A percentile compares a stretch with the other conserved stretches of the same genome.
phyloP scores from a whole-genome alignment of 2,888 invertebrate genomes.

The Epiblema foenella region DNA sequence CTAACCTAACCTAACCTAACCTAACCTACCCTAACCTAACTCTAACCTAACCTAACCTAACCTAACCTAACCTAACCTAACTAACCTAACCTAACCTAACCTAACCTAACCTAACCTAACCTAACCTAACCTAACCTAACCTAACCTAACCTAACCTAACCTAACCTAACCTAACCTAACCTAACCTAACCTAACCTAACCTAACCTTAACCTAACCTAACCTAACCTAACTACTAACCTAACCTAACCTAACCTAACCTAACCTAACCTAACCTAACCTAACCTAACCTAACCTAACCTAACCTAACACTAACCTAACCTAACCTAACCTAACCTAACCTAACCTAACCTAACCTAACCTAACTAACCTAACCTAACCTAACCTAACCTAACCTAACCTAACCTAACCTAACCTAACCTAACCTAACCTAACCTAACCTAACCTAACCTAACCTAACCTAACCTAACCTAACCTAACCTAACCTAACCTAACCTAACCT shows the following conservation, averaged over 20 bases:
- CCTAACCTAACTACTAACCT: no score
- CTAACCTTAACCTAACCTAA: no score
- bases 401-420: constrained; percentile 37
- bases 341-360: constrained; percentile 23
- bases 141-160: constrained; percentile 49
- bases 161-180: constrained; percentile 49
- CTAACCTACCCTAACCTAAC: constrained; percentile 47
- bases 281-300: constrained; percentile 32
- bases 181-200: no score
- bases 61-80: constrained; percentile 44
- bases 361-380: constrained; percentile 33
- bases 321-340: constrained; percentile 20
- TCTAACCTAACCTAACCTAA: constrained; percentile 47
- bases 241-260: constrained; percentile 47
- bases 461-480: constrained; percentile 28
- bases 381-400: constrained; percentile 37
- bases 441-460: constrained; percentile 32
- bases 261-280: constrained; percentile 45
- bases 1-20: constrained; percentile 49
- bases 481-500: no score
- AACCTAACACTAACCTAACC: no score
- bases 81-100: constrained; percentile 18
- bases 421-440: constrained; percentile 35
- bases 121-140: constrained; percentile 50
- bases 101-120: constrained; percentile 20